phyloP scores from a whole-genome alignment of 2,113 vertebrate genomes.

The Cnemophilus loriae region DNA sequence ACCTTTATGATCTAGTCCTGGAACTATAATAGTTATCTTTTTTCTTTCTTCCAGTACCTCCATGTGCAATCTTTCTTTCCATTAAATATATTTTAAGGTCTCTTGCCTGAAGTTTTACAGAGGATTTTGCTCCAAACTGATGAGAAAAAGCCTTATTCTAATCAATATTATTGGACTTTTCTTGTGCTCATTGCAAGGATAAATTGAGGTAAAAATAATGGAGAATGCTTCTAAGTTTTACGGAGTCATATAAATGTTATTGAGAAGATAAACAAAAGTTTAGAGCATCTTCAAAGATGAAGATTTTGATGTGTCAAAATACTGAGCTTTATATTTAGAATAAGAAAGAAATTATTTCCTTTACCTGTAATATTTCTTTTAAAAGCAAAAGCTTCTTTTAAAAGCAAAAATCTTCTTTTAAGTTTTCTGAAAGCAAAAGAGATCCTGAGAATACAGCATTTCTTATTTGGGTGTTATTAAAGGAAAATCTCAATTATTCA shows the following conservation, averaged over 20 bases:
- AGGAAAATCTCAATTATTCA: not conserved
- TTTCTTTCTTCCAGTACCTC: not conserved
- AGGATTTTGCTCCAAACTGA: not conserved
- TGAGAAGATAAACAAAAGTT: not conserved
- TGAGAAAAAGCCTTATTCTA: not conserved
- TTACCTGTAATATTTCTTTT: not conserved
- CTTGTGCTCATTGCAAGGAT: not conserved
- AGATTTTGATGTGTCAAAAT: not conserved
- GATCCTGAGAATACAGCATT: not conserved
- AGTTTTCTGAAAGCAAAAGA: not conserved
- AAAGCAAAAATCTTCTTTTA: not conserved
- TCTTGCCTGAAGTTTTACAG: not conserved
- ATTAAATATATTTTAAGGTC: not conserved
- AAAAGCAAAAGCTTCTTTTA: not conserved
- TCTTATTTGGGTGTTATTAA: not conserved
- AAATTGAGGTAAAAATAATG: not conserved
- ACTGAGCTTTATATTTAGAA: not conserved
- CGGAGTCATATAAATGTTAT: not conserved
- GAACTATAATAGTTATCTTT: fast-evolving
- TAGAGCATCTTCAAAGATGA: not conserved
- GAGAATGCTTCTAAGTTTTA: not conserved
- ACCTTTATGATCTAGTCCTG: not conserved
- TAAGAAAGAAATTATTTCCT: not conserved
- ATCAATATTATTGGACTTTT: not conserved
- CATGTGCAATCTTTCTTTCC: not conserved